Base-by-base conservation (phyloP, 53 echinoderm and acorn worm genomes). In the Actinopyga echinites region DNA sequence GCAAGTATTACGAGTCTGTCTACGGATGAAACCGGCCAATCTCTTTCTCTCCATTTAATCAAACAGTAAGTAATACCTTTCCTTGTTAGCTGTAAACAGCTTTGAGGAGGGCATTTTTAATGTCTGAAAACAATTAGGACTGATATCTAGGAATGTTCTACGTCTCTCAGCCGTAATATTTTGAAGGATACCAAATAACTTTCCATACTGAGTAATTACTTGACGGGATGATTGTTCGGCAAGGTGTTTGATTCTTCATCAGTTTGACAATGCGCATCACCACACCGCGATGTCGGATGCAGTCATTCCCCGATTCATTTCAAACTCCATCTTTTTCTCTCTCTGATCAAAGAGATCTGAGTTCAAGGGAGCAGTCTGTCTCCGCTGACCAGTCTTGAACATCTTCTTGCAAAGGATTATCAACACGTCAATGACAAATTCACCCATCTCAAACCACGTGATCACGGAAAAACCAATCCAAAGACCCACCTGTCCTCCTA, bases 401-500 rank as follows among this genome's bases (percentile, higher is more conserved):
- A 38, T 36, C 26, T 45, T 73, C 49, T 45, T 45, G 19, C 42
- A 73, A 20, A 73, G 32, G 34, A 74, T 74, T 20, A 74, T 74
- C 13, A 74, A 38, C 5, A 38, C 74, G 38, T 74, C 74, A 26
- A 74, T 1, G 0, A 74, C 0, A 40, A 74, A 74, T 40, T 74
- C 74, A 3, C 74, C 74, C 21, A 95, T 77, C 85, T 95, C 95
- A 59, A 92, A 89, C 23, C 92, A 19, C 15, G 95, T 95, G 82
- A 95, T 82, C 0, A 95, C 44, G 10, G 95, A 95, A 54, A 95
- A 71, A 12, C 95, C 95, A 13, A 95, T 89, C 95, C 95, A 95
- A 10, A 95, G 87, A 0, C 95, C 95, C 0, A 95, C 86, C 66
- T 92, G 95, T 22, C 95, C 92, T 2, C 92, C 95, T 30, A 92